Conservation (phyloP, 2,888 invertebrate genomes). For the Xiphydria camelus region DNA sequence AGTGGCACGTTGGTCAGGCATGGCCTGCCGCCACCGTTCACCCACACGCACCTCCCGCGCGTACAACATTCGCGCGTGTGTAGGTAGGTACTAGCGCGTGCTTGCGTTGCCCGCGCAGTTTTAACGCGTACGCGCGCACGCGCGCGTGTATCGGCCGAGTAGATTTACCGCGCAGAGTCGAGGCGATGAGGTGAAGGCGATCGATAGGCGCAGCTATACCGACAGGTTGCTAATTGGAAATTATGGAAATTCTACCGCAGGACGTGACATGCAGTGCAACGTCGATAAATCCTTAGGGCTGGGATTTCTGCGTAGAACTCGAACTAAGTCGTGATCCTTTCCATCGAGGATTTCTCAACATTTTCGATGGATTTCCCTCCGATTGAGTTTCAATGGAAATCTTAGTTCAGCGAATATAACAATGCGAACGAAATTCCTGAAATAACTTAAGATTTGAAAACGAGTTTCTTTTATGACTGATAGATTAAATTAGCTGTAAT, state of each 20-base stretch:
- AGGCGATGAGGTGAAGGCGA: constrained; percentile 41
- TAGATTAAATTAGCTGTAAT: no score
- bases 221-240: constrained; percentile 41
- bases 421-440: no score
- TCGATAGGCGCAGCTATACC: constrained; percentile 31
- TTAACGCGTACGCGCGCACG: constrained; percentile 20
- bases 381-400: no score
- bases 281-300: no score
- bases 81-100: constrained; percentile 8
- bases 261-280: no score
- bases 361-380: no score
- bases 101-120: constrained; percentile 1
- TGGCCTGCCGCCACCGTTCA: constrained; percentile 31
- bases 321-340: no score
- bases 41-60: constrained; percentile 4
- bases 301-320: no score
- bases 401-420: no score
- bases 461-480: no score
- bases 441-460: no score
- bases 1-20: constrained; percentile 56
- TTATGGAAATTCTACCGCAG: constrained; percentile 38
- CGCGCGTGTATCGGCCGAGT: constrained; percentile 31
- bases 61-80: constrained; percentile 1
- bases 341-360: no score
- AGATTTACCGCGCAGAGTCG: constrained; percentile 26